Base-by-base conservation (phyloP, 2,113 vertebrate genomes). In the Silurus glanis region DNA sequence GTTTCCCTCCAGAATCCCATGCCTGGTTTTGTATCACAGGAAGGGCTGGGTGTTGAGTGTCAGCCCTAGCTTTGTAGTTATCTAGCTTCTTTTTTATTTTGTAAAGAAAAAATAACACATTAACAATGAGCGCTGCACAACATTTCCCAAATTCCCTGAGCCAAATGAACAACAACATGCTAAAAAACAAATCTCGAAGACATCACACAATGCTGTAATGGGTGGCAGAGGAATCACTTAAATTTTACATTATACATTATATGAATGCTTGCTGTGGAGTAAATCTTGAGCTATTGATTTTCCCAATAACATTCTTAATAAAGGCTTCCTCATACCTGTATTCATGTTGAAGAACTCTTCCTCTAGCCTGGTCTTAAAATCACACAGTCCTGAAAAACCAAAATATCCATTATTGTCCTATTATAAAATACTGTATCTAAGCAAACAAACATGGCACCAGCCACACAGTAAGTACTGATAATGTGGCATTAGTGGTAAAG, bases 321-420 rank as follows among this genome's bases (percentile, higher is more conserved):
- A 78, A 76, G 19, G 19, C 16, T 51, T 51, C 58, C 45, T 28
- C 80, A 51, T 72, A 91, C 90, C 91, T 91, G 90, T 91, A 87
- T 91, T 91, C 91, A 92, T 92, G 82, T 74, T 89, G 88, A 90
- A 87, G 82, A 82, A 75, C 59, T 89, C 80, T 80, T 82, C 86
- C 83, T 88, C 76, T 85, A 79, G 81, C 25, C 66, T 28, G 28
- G 56, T 84, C 83, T 86, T 82, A 81, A 91, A 89, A 67, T 91
- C 88, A 85, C 80, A 86, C 83, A 87, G 87, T 83, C 90, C 90
- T 91, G 82, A 51, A 89, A 81, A 86, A 83, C 17, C 82, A 90
- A 53, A 80, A 84, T 6, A 19, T 17, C 55, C 59, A 17, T 86
- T 56, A 86, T 23, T 58, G 53, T 17, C 2, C 16, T 6, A 28